These are phyloP conservation scores for Dinomys branickii DNA, from an alignment of 2,113 vertebrate species.

Conservation along the genomic window DNA sequence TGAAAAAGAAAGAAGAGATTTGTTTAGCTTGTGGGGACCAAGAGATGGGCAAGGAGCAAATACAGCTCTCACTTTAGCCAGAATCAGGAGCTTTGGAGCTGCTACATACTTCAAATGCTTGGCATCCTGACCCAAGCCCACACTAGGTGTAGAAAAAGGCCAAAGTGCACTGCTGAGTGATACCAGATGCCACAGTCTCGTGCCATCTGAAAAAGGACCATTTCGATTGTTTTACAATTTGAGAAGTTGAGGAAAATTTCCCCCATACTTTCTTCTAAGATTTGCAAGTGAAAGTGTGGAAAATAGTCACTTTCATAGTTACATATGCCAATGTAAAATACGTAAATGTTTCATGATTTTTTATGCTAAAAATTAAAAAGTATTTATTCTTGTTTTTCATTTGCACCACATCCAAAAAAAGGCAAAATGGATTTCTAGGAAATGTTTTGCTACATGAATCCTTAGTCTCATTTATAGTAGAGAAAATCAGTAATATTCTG, in stretches of 20 bases:
- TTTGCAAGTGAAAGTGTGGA: neutral
- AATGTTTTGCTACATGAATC: neutral
- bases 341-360: conserved; percentile 11
- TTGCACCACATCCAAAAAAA: neutral
- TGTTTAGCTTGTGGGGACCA: neutral
- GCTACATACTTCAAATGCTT: neutral
- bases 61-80: neutral
- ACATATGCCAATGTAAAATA: neutral
- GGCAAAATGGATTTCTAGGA: neutral
- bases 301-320: neutral
- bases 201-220: neutral
- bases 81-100: neutral
- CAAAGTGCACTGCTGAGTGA: neutral
- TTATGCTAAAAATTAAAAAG: neutral
- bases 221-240: neutral
- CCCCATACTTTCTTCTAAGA: neutral
- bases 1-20: neutral
- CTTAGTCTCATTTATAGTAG: neutral
- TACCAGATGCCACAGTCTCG: neutral
- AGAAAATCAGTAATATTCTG: neutral
- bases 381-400: neutral
- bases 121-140: neutral
- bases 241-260: neutral
- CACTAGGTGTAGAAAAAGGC: neutral
- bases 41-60: neutral